phyloP scores from a whole-genome alignment of 1,140 invertebrate species.

The Tetragnatha versicolor region DNA sequence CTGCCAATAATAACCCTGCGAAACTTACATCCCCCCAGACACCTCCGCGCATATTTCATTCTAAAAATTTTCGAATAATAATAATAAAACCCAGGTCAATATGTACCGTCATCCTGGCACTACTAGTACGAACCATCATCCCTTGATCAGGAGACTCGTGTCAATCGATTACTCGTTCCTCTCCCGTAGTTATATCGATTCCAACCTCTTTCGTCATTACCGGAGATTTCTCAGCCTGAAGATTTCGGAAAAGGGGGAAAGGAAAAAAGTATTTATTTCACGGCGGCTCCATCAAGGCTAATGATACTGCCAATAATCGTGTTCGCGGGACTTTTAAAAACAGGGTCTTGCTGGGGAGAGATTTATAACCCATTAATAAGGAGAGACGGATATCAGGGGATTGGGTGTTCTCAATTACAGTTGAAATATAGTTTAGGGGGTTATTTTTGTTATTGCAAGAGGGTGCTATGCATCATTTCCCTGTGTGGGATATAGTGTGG shows the following conservation, averaged over 20 bases:
- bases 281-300: constrained; percentile 21
- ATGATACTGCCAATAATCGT: constrained; percentile 44
- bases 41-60: too few species aligned
- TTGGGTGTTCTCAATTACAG: too few species aligned
- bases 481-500: too few species aligned
- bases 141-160: not conserved
- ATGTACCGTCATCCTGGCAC: constrained; percentile 14
- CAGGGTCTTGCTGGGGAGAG: too few species aligned
- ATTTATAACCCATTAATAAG: too few species aligned
- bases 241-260: not conserved
- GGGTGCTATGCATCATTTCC: too few species aligned
- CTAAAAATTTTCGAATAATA: too few species aligned
- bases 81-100: constrained; percentile 33
- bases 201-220: constrained; percentile 16
- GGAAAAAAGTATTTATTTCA: constrained; percentile 35
- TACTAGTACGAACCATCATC: constrained; percentile 1
- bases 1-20: too few species aligned
- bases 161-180: constrained; percentile 18
- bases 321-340: not conserved
- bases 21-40: too few species aligned
- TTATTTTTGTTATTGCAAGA: too few species aligned
- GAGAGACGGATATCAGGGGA: too few species aligned
- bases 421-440: too few species aligned
- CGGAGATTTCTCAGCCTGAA: not conserved
- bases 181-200: constrained; percentile 36